phyloP scores from a whole-genome alignment of 2,113 vertebrate genomes.

The Riparia riparia region DNA sequence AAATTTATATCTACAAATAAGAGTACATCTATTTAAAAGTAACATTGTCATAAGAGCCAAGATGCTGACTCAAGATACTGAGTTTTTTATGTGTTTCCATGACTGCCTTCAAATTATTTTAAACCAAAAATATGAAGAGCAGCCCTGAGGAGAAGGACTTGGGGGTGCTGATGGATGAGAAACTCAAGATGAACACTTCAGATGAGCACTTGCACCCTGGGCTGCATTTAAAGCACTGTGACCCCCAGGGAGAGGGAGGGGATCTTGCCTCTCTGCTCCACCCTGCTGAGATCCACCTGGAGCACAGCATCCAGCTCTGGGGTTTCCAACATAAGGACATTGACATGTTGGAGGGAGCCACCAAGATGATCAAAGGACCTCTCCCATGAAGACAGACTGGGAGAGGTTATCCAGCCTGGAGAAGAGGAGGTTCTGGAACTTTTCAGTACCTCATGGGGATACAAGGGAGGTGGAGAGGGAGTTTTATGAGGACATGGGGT shows the following conservation, averaged over 20 bases:
- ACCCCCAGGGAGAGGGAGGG: fast-evolving
- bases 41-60: neutral
- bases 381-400: neutral
- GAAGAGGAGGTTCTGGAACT: neutral
- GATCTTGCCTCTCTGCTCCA: neutral
- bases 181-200: neutral
- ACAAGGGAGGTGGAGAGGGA: neutral
- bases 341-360: neutral
- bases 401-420: neutral
- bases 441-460: neutral
- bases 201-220: neutral
- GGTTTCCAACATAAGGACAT: fast-evolving
- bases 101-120: neutral
- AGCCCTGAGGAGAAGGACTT: neutral
- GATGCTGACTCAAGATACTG: neutral
- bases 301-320: neutral
- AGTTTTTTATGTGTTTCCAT: neutral
- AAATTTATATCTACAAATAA: neutral
- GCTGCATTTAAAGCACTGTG: fast-evolving
- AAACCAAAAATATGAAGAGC: neutral
- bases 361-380: neutral
- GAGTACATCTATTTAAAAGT: neutral
- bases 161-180: neutral
- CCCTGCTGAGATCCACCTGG: neutral
- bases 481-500: too few relatives aligned